Evolutionary conservation across 2,797 vertebrate genomes (phyloP), one percentile per base, ranked within the genome.

Genomic region (Hozukius guyotensis): DNA sequence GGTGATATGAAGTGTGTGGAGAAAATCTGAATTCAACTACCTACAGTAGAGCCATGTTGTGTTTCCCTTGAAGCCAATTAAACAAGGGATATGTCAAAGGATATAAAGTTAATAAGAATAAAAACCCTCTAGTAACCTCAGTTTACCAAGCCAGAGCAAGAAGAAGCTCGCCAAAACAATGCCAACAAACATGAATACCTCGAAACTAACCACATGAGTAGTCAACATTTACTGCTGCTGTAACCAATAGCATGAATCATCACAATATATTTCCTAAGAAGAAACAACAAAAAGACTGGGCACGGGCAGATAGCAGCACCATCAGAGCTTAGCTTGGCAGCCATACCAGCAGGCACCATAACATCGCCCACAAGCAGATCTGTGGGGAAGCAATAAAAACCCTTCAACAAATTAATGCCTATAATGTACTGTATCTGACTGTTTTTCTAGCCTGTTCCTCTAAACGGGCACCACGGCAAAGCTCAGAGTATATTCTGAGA

Each of bases 361-460:
- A 60, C 38, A 77, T 67, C 4, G 6, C 16, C 36, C 31, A 77
- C 53, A 59, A 69, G 69, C 68, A 75, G 38, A 76, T 77, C 57
- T 60, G 38, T 52, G 53, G 29, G 36, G 57, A 71, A 67, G 42
- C 38, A 75, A 57, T 49, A 32, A 77, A 72, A 75, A 70, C 8
- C 13, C 53, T 16, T 72, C 42, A 42, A 55, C 75, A 79, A 85
- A 88, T 79, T 10, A 85, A 55, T 69, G 65, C 70, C 62, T 56
- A 36, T 31, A 77, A 75, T 72, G 55, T 64, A 75, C 65, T 18
- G 36, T 56, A 60, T 81, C 46, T 61, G 52, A 76, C n/a, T 24
- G 32, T 64, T 69, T 69, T 81, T 73, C 70, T 52, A 8, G 38
- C 2, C 67, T 34, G 29, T 31, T 81, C 18, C 14, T 70, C 38